Percentiles rank a stretch among this genome's conserved stretches.
Evolutionary conservation across 2,888 invertebrate species (phyloP).

Genomic region (Sepioteuthis lessoniana): DNA sequence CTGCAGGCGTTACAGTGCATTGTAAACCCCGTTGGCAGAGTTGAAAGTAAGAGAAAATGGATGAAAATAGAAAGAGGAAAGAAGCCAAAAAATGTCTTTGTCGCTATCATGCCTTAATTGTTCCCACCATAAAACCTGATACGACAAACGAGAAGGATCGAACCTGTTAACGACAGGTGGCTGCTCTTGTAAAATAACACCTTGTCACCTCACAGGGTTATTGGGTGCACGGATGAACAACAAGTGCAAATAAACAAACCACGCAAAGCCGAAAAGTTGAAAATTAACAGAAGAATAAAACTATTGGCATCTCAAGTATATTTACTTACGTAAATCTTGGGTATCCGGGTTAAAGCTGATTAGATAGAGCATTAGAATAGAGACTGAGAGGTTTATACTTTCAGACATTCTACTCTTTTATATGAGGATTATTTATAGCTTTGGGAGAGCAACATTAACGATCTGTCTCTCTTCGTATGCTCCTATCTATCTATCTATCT

Average conservation of each 20-base stretch:
- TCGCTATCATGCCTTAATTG: not conserved
- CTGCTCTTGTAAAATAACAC: not conserved
- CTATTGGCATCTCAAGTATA: not conserved
- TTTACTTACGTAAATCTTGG: not conserved
- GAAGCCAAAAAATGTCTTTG: too few species aligned
- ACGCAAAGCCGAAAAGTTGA: not conserved
- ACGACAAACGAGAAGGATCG: not conserved
- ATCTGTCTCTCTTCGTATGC: too few species aligned
- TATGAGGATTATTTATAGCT: too few species aligned
- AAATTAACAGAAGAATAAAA: not conserved
- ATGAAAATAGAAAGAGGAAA: too few species aligned
- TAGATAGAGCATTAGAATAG: too few species aligned
- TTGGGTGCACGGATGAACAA: not conserved
- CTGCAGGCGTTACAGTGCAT: too few species aligned
- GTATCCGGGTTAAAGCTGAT: not conserved
- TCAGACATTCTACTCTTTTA: too few species aligned
- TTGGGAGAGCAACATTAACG: too few species aligned
- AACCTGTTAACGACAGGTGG: not conserved
- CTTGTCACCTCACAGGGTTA: not conserved
- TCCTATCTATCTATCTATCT: too few species aligned
- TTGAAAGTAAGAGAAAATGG: too few species aligned
- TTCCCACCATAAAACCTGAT: not conserved
- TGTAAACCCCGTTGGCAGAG: too few species aligned
- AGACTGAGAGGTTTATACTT: too few species aligned
- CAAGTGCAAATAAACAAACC: not conserved